Evolutionary conservation across 2,888 invertebrate genomes (phyloP).

Genomic region (Leptothorax acervorum): DNA sequence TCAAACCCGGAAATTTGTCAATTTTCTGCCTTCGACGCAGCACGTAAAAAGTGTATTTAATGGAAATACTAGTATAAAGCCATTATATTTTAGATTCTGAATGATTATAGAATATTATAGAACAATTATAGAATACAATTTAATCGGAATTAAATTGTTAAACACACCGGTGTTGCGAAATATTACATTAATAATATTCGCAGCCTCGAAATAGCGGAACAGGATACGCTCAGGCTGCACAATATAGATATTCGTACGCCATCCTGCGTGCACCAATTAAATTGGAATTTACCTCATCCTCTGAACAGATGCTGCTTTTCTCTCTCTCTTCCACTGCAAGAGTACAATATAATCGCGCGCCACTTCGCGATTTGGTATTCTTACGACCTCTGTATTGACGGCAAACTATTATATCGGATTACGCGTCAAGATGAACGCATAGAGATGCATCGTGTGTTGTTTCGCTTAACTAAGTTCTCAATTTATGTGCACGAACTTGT

Average conservation of each 20-base stretch:
- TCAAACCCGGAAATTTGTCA: background rate
- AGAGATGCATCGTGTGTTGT: background rate
- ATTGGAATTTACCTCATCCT: conserved; percentile 38
- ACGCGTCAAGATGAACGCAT: background rate
- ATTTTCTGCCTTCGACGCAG: background rate
- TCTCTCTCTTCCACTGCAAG: background rate
- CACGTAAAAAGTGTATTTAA: background rate
- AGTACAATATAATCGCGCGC: background rate
- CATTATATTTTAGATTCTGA: background rate
- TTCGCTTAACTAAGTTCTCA: background rate
- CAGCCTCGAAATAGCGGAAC: conserved; percentile 9
- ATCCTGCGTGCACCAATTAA: conserved; percentile 25
- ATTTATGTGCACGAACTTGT: background rate
- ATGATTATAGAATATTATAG: background rate
- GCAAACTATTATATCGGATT: conserved; percentile 5
- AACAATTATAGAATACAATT: conserved; percentile 13
- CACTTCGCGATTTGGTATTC: background rate
- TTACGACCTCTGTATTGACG: background rate
- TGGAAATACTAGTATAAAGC: background rate
- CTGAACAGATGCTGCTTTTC: background rate
- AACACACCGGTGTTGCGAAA: conserved; percentile 2
- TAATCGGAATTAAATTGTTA: conserved; percentile 28
- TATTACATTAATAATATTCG: conserved; percentile 36
- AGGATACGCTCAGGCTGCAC: background rate
- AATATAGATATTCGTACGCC: background rate